Evolutionary conservation across 1,140 invertebrate genomes (phyloP), one percentile per base, ranked within the genome.

Genomic region (Archivesica marissinica): DNA sequence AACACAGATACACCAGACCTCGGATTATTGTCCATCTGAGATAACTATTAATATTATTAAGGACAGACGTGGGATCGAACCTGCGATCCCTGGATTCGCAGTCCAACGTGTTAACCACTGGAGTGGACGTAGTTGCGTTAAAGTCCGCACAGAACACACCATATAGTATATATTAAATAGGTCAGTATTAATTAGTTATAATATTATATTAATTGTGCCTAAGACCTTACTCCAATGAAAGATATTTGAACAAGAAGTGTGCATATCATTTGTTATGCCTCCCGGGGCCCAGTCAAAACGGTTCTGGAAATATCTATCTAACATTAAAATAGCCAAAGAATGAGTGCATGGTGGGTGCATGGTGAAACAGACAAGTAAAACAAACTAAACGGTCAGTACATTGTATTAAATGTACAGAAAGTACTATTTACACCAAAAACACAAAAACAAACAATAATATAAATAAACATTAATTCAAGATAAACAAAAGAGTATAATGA

Each of bases 391-490:
- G 7, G 33, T 70, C 41, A 44, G 66, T 70, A 70, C 66, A 70
- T 39, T 70, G 41, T 70, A 70, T 70, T 70, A 41, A 70, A 70
- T 70, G 66, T 70, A 70, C 66, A 70, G n/a, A 41, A 28, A n/a
- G 38, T 41, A 70, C 38, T 70, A 70, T 70, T 41, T 70, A 70
- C 66, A 70, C 33, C 33, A 70, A 70, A 70, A 70, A n/a, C 66
- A 47, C 66, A 70, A 70, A 44, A 70, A n/a, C 59, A 70, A 70
- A 70, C 66, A 13, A 38, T 28, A 38, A 41, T 44, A 44, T 70
- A 47, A 44, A 70, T 70, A 70, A 70, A 44, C 66, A 70, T 70
- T 6, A 66, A 7, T 4, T 66, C 2, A 2, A 70, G 28, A 25
- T n/a, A 44, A 44, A 70, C 17, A 70, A 66, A 38, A 38, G 28